These are phyloP conservation scores for Cladopsammia gracilis DNA, from an alignment of 64 coral and sea anemone species.

Conservation along the genomic window DNA sequence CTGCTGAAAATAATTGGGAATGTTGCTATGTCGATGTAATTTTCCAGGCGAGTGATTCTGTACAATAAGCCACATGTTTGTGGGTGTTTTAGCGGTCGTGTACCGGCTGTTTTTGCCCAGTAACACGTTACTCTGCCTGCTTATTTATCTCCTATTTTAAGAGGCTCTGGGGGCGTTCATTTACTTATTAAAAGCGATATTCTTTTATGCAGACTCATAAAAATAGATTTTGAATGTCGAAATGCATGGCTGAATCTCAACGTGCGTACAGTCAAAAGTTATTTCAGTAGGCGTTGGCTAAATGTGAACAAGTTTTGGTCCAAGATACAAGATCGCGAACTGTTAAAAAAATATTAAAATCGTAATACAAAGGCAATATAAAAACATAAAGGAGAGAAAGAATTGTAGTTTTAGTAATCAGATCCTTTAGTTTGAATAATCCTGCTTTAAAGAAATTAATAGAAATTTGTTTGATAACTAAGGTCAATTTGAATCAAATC, in stretches of 20 bases:
- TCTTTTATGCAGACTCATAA: background rate
- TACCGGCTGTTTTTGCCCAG: conserved; percentile 63
- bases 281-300: background rate
- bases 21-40: conserved; percentile 43
- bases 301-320: no score
- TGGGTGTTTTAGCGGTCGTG: background rate
- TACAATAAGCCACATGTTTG: conserved; percentile 56
- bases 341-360: no score
- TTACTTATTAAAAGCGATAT: conserved; percentile 1
- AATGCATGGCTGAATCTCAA: background rate
- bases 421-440: background rate
- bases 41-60: conserved; percentile 29
- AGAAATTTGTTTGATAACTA: background rate
- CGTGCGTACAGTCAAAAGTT: background rate
- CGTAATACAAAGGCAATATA: no score
- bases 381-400: no score
- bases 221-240: background rate
- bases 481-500: background rate
- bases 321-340: no score
- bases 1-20: conserved; percentile 4
- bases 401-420: no score
- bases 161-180: conserved; percentile 28
- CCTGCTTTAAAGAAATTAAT: background rate
- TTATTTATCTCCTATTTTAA: conserved; percentile 5
- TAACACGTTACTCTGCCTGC: background rate